Percentiles rank a stretch among this genome's conserved stretches.
phyloP scores from a whole-genome alignment of 2,113 vertebrate species.

The Pachyramphus minor region DNA sequence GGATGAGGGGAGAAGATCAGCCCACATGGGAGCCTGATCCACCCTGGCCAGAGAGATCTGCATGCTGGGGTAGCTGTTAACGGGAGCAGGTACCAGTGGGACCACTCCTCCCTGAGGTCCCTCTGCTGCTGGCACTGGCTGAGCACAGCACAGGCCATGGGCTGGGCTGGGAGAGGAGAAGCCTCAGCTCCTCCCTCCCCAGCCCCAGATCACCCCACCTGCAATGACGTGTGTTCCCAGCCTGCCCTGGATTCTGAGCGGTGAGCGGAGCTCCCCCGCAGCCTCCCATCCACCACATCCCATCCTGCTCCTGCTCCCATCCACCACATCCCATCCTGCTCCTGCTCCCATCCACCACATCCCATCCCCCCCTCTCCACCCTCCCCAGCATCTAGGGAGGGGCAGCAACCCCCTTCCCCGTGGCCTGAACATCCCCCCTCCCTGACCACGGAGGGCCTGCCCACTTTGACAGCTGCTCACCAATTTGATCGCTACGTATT shows the following conservation, averaged over 20 bases:
- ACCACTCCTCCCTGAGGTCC: not conserved
- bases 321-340: not conserved
- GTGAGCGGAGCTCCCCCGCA: rapidly evolving
- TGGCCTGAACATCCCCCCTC: not conserved
- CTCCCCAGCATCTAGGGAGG: rapidly evolving
- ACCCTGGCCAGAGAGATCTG: not conserved
- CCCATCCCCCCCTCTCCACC: not conserved
- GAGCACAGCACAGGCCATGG: not conserved
- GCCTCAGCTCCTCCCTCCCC: not conserved
- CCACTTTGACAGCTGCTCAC: constrained; percentile 82
- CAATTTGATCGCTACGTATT: constrained; percentile 94
- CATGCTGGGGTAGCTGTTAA: not conserved
- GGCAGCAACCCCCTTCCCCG: not conserved
- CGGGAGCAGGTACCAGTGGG: not conserved
- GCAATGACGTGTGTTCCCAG: not conserved
- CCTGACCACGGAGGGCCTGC: not conserved
- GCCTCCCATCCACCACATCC: not conserved
- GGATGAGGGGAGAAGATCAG: not conserved
- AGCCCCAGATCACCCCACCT: not conserved
- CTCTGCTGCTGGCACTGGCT: not conserved
- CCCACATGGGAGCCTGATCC: not conserved
- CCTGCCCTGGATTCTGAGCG: not conserved
- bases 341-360: not conserved
- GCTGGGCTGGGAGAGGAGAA: not conserved
- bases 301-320: not conserved